Evolutionary conservation across 2,797 vertebrate species (phyloP).

Genomic region (Sebastes kiyomatsui): DNA sequence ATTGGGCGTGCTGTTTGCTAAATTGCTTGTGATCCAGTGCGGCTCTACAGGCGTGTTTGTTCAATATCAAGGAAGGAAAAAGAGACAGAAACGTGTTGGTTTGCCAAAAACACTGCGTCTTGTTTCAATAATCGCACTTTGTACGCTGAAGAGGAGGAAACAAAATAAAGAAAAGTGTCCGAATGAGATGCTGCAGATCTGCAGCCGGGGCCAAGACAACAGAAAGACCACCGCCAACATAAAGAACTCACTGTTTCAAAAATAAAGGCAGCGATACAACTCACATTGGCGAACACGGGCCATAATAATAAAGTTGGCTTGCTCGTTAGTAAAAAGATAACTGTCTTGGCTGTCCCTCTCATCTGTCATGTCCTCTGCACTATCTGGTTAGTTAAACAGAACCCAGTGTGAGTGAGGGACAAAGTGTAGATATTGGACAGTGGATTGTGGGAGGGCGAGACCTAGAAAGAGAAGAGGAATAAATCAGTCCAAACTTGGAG

Average conservation of each 20-base stretch:
- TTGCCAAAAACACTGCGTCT: slow-evolving; percentile 55
- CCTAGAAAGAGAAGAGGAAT: not conserved
- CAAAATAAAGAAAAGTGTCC: slow-evolving; percentile 26
- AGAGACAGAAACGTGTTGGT: slow-evolving; percentile 33
- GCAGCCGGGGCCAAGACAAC: slow-evolving; percentile 30
- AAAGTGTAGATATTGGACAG: slow-evolving; percentile 1
- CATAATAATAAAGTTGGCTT: not conserved
- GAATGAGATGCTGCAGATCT: slow-evolving; percentile 50
- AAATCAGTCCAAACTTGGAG: slow-evolving; percentile 38
- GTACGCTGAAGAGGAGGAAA: slow-evolving; percentile 44
- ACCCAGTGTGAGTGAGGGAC: not conserved
- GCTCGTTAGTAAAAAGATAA: not conserved
- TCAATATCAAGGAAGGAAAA: slow-evolving; percentile 43
- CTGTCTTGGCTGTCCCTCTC: slow-evolving; percentile 2
- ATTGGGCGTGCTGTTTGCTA: slow-evolving; percentile 26
- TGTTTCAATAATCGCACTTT: slow-evolving; percentile 66
- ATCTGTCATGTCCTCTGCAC: not conserved
- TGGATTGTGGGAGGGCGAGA: slow-evolving; percentile 13
- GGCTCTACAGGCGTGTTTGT: slow-evolving; percentile 24
- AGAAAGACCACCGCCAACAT: slow-evolving; percentile 30
- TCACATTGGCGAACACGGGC: not conserved
- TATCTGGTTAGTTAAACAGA: slow-evolving; percentile 1
- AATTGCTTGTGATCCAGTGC: slow-evolving; percentile 33
- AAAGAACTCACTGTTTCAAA: slow-evolving; percentile 20
- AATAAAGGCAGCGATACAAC: not conserved